Percentiles rank a stretch among this genome's conserved stretches.
Conservation (phyloP, 2,113 vertebrate genomes). For the Equus przewalskii region DNA sequence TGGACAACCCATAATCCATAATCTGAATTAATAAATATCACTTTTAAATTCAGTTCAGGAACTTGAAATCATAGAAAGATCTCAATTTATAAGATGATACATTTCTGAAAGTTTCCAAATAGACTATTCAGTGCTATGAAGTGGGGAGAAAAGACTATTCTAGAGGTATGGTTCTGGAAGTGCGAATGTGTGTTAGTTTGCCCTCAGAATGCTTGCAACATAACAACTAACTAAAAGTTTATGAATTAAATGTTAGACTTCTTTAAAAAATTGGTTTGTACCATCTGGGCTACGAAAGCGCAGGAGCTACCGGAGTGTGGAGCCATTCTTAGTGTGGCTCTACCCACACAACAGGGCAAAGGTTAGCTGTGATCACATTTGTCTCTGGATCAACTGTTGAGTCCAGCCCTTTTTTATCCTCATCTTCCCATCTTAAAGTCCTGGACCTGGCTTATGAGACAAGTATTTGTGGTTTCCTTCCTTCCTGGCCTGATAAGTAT, state of each 20-base stretch:
- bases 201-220: not conserved
- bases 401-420: not conserved
- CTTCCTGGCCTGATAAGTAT: not conserved
- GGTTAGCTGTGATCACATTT: not conserved
- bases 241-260: not conserved
- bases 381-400: not conserved
- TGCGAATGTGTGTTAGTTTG: not conserved
- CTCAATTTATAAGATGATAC: conserved; percentile 5
- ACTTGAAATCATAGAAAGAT: conserved; percentile 15
- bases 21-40: not conserved
- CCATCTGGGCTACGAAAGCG: not conserved
- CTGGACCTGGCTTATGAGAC: not conserved
- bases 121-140: not conserved
- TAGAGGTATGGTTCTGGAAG: not conserved
- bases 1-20: not conserved
- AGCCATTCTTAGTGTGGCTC: not conserved
- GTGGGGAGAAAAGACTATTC: not conserved
- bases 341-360: not conserved
- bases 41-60: conserved; percentile 18
- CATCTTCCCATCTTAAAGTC: not conserved
- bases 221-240: not conserved
- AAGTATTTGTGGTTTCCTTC: conserved; percentile 28
- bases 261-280: not conserved
- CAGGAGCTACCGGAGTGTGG: not conserved
- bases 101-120: conserved; percentile 12